Evolutionary conservation across 2,797 vertebrate species (phyloP).

Genomic region (Enteromius mattozi): DNA sequence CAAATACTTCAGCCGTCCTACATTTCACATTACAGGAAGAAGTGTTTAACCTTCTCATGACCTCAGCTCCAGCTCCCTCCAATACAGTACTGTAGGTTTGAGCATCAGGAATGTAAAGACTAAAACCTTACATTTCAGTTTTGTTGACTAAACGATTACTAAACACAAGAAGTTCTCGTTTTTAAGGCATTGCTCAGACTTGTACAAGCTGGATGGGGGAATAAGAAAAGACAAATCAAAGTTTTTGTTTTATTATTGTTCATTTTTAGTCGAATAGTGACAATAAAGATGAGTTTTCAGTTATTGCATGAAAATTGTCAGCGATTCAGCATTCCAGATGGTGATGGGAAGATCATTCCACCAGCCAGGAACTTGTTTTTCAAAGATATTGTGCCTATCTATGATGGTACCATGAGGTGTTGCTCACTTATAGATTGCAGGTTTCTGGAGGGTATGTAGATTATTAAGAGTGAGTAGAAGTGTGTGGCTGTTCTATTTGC

Average conservation of each 20-base stretch:
- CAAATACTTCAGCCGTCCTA: constrained; percentile 64
- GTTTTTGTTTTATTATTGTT: background rate
- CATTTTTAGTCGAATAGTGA: background rate
- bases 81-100: background rate
- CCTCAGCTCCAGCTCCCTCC: background rate
- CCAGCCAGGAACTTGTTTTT: background rate
- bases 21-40: constrained; percentile 60
- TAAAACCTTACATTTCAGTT: background rate
- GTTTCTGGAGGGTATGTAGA: background rate
- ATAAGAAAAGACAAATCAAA: background rate
- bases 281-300: background rate
- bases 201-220: background rate
- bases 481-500: background rate
- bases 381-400: background rate
- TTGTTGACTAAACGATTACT: background rate
- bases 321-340: background rate
- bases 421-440: background rate
- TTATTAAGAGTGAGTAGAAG: background rate
- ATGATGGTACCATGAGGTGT: background rate
- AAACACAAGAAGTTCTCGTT: too few relatives aligned
- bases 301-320: background rate
- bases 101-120: background rate
- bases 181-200: background rate
- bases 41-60: constrained; percentile 56
- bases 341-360: background rate